phyloP scores from a whole-genome alignment of 1,140 invertebrate genomes.

The Drosophila truncata region DNA sequence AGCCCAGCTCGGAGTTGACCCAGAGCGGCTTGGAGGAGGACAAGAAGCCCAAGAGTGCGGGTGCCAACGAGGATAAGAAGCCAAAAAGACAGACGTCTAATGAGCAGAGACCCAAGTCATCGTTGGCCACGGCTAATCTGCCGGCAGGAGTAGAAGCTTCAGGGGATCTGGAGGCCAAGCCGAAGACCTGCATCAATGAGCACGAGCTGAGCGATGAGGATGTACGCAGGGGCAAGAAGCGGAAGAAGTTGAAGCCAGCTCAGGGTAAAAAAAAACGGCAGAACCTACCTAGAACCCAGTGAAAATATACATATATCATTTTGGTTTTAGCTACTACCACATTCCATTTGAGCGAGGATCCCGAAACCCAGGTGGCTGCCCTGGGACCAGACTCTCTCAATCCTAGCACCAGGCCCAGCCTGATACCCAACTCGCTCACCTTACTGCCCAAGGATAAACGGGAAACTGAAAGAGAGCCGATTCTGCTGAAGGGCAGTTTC shows the following conservation, averaged over 20 bases:
- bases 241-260: slow-evolving; percentile 76
- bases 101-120: slow-evolving; percentile 77
- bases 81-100: slow-evolving; percentile 59
- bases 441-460: slow-evolving; percentile 74
- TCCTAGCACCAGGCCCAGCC: slow-evolving; percentile 79
- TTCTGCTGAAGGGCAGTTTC: slow-evolving; percentile 78
- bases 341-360: slow-evolving; percentile 82
- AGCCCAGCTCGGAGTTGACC: slow-evolving; percentile 82
- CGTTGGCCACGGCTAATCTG: slow-evolving; percentile 59
- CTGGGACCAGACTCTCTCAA: slow-evolving; percentile 82
- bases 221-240: slow-evolving; percentile 74
- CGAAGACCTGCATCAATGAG: slow-evolving; percentile 79
- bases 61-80: slow-evolving; percentile 75
- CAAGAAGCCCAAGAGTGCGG: slow-evolving; percentile 75
- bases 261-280: slow-evolving; percentile 48
- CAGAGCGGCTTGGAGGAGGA: slow-evolving; percentile 69
- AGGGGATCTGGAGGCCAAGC: slow-evolving; percentile 47
- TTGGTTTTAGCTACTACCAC: slow-evolving; percentile 66
- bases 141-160: slow-evolving; percentile 36
- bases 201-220: slow-evolving; percentile 73
- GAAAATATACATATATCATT: not conserved
- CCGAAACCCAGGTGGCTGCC: slow-evolving; percentile 83
- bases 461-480: slow-evolving; percentile 62
- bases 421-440: slow-evolving; percentile 74
- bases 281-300: not conserved